phyloP scores from a whole-genome alignment of 2,888 invertebrate genomes.

The Acrocera orbiculus region DNA sequence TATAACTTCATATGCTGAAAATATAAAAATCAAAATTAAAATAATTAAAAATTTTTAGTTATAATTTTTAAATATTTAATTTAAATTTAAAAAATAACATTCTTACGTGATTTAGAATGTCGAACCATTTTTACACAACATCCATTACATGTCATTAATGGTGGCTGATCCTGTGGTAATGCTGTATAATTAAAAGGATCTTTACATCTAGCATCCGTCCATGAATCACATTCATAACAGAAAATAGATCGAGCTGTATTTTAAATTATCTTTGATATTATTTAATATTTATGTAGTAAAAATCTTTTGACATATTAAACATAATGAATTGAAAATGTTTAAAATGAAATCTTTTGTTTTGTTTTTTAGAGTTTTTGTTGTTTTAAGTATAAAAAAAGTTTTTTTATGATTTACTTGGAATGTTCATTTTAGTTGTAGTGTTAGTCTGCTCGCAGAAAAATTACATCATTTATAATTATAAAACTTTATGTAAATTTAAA shows the following conservation, averaged over 20 bases:
- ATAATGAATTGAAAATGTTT: too few species aligned
- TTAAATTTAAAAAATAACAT: not conserved
- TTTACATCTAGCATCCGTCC: conserved; percentile 75
- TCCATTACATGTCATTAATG: conserved; percentile 74
- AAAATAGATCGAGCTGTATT: conserved; percentile 66
- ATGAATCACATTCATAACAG: conserved; percentile 89
- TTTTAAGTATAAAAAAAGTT: too few species aligned
- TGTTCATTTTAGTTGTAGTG: too few species aligned
- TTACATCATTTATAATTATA: too few species aligned
- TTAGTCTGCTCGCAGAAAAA: too few species aligned
- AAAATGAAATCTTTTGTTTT: too few species aligned
- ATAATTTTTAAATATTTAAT: not conserved
- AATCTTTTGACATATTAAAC: too few species aligned
- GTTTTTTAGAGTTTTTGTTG: too few species aligned
- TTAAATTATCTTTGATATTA: conserved; percentile 4
- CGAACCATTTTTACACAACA: conserved; percentile 94
- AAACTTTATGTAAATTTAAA: too few species aligned
- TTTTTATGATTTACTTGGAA: too few species aligned
- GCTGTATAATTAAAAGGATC: conserved; percentile 90
- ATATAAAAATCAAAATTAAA: not conserved
- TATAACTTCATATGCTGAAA: conserved; percentile 69
- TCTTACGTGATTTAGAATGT: conserved; percentile 76
- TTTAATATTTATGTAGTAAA: conserved; percentile 16
- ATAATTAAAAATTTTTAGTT: not conserved
- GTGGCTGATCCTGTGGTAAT: conserved; percentile 71